Evolutionary conservation across 2,797 vertebrate species (phyloP).

Genomic region (Staurois parvus): DNA sequence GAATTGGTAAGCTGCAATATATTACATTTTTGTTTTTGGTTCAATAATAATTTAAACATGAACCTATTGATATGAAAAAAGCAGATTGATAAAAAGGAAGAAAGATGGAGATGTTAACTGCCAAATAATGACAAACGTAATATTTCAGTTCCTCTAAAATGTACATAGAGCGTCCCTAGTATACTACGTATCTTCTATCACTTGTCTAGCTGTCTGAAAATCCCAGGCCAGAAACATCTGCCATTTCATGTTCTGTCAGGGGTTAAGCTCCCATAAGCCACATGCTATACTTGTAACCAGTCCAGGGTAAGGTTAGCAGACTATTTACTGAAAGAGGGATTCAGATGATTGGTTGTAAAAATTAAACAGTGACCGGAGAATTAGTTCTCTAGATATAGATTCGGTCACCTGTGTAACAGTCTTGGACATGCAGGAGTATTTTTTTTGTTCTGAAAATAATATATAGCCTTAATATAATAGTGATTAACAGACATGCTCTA

Average conservation of each 20-base stretch:
- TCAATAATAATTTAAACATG: no score
- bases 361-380: neutral
- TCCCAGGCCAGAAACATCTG: neutral
- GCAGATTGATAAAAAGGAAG: no score
- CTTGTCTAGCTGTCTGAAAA: neutral
- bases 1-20: no score
- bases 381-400: neutral
- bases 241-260: neutral
- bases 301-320: neutral
- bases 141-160: neutral
- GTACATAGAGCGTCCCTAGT: neutral
- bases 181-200: neutral
- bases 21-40: no score
- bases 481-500: no score
- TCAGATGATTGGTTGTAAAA: neutral
- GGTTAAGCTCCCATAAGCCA: neutral
- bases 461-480: no score
- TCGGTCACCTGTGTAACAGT: neutral
- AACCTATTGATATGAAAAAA: no score
- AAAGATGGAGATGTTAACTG: neutral
- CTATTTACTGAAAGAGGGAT: neutral
- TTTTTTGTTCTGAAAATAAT: neutral
- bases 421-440: neutral
- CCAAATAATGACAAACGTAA: neutral
- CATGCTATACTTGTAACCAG: neutral